phyloP scores from a whole-genome alignment of 2,113 vertebrate genomes.

The Charina bottae region DNA sequence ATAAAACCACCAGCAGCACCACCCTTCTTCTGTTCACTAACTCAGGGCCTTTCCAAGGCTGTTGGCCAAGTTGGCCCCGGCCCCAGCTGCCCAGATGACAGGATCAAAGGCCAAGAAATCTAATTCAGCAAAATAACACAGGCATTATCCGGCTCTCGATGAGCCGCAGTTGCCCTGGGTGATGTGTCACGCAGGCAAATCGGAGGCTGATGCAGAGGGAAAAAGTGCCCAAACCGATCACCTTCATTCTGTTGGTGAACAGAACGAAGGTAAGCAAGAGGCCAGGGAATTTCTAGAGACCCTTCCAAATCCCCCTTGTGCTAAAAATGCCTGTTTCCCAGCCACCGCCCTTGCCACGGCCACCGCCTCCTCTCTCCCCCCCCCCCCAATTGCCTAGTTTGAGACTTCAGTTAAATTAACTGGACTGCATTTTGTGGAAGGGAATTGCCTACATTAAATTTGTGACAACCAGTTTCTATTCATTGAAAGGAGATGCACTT shows the following conservation, averaged over 20 bases:
- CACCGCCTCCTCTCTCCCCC: neutral
- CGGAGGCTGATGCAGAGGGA: neutral
- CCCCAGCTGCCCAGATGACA: neutral
- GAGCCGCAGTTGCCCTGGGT: neutral
- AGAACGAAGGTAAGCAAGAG: neutral
- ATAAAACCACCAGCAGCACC: neutral
- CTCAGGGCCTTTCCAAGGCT: neutral
- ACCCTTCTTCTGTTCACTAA: neutral
- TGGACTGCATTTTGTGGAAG: neutral
- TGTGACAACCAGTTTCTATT: neutral
- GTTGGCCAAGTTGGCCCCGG: neutral
- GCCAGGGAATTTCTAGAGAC: neutral
- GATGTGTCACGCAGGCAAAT: neutral
- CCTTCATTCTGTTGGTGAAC: neutral
- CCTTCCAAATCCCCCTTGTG: neutral
- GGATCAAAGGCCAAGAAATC: neutral
- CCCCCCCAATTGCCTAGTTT: neutral
- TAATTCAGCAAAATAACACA: neutral
- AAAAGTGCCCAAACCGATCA: neutral
- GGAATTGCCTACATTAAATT: too few species aligned
- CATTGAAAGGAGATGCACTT: neutral
- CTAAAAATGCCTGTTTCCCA: neutral
- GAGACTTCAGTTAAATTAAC: neutral
- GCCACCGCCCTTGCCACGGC: neutral
- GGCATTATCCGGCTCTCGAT: neutral